Base-by-base conservation (phyloP, 1,140 invertebrate species). In the Tribolium castaneum region DNA sequence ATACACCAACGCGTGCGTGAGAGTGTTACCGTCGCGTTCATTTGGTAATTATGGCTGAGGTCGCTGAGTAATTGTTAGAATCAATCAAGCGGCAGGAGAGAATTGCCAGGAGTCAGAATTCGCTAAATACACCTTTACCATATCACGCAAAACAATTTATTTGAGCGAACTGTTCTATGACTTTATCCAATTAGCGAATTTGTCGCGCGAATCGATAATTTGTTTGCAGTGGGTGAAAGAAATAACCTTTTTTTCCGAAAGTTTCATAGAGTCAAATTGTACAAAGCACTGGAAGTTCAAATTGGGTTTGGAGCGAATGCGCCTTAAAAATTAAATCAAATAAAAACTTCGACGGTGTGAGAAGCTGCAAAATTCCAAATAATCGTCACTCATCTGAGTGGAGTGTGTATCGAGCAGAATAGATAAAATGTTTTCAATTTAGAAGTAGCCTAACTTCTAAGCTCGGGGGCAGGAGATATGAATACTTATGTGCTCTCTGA, bases 41-140 rank as follows among this genome's bases (percentile, higher is more conserved):
- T 66, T 66, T 66, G 30, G 59, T 66, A 66, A 66, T 66, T 66
- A 66, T 66, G 59, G 59, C 45, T 66, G 59, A 66, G 59, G 59
- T 66, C 59, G 59, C 16, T 66, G 59, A 66, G 59, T 66, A 66
- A 66, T 66, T 66, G 59, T 66, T 66, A 66, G 59, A 66, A 66
- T 66, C 59, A 66, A 66, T 66, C 59, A 66, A 66, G 25, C 59
- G 14, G 7, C 59, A 35, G 59, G 30, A 66, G 59, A 35, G 59
- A 66, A 66, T 66, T 66, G 59, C 30, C 59, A 66, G 12, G 30
- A 66, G 59, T 66, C 30, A 66, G 59, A 66, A 66, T 66, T 66
- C 45, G 59, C 59, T 66, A 66, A 66, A 34, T 66, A 66, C 59
- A 66, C 59, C 59, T 22, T 66, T 66, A 22, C 59, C 30, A 35